A percentile compares a stretch with the other conserved stretches of the same genome.
phyloP scores from a whole-genome alignment of 2,113 vertebrate genomes.

The Sitta europaea region DNA sequence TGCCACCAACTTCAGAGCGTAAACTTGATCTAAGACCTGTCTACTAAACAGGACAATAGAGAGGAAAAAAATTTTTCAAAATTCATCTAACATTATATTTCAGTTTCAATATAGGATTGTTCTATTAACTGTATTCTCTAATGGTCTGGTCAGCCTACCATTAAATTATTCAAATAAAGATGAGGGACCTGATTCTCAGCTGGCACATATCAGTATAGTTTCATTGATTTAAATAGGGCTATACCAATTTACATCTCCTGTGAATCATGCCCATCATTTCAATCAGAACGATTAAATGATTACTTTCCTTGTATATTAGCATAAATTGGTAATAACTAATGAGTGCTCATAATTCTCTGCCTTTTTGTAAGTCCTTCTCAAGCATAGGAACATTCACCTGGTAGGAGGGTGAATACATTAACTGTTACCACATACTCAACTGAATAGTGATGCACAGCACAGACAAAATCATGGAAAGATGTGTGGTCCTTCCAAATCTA shows the following conservation, averaged over 20 bases:
- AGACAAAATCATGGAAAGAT: neutral
- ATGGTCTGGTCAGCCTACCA: slow-evolving; percentile 3
- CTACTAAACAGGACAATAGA: neutral
- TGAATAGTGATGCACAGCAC: neutral
- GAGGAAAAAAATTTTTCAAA: neutral
- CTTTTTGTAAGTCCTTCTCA: slow-evolving; percentile 7
- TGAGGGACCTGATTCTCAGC: slow-evolving; percentile 7
- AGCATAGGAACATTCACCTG: neutral
- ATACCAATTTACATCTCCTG: neutral
- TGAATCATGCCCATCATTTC: slow-evolving; percentile 15
- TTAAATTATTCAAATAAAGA: slow-evolving; percentile 36
- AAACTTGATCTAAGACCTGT: neutral
- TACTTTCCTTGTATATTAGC: slow-evolving; percentile 24
- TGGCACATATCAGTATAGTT: neutral
- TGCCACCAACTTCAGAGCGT: neutral
- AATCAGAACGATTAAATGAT: slow-evolving; percentile 41
- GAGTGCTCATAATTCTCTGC: neutral
- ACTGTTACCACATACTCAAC: neutral
- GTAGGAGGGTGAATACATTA: neutral
- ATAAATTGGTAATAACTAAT: slow-evolving; percentile 35
- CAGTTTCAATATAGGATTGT: neutral
- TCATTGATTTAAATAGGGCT: slow-evolving; percentile 25
- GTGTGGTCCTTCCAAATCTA: neutral
- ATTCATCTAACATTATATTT: neutral
- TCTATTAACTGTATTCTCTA: slow-evolving; percentile 4